These are phyloP conservation scores for Acrocephalus kingi DNA, from an alignment of 2,113 vertebrate species.

Conservation along the genomic window DNA sequence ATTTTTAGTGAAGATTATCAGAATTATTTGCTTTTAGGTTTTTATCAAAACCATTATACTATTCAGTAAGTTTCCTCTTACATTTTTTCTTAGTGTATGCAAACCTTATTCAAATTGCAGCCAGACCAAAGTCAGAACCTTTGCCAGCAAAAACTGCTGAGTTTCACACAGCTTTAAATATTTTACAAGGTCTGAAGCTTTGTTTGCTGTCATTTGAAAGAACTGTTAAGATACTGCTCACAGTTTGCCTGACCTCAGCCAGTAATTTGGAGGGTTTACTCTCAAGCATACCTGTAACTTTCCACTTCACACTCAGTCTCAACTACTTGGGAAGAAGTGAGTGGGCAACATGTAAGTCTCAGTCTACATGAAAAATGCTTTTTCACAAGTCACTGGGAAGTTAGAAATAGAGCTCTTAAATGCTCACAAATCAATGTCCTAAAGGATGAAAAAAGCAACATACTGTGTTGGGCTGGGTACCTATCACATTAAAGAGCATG, in stretches of 20 bases:
- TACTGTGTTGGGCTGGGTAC: not conserved
- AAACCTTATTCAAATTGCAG: constrained; percentile 13
- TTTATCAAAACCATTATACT: not conserved
- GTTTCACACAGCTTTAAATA: constrained; percentile 61
- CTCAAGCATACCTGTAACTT: constrained; percentile 76
- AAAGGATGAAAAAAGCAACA: not conserved
- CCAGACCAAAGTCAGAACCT: not conserved
- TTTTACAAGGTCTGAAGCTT: constrained; percentile 68
- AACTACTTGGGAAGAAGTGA: not conserved
- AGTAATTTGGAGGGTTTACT: constrained; percentile 66
- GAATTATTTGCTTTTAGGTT: not conserved
- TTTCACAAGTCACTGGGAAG: not conserved
- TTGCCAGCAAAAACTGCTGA: constrained; percentile 54
- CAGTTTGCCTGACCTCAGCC: constrained; percentile 67
- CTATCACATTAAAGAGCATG: not conserved
- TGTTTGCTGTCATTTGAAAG: constrained; percentile 68
- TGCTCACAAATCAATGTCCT: not conserved
- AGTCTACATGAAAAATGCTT: not conserved
- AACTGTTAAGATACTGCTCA: constrained; percentile 67
- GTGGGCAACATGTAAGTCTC: not conserved
- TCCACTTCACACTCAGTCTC: constrained; percentile 64
- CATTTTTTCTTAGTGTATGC: not conserved
- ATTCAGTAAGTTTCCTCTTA: not conserved
- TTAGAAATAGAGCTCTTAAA: not conserved
- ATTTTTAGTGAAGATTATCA: not conserved